phyloP scores from a whole-genome alignment of 2,797 vertebrate genomes.

The Lacerta bilineata region DNA sequence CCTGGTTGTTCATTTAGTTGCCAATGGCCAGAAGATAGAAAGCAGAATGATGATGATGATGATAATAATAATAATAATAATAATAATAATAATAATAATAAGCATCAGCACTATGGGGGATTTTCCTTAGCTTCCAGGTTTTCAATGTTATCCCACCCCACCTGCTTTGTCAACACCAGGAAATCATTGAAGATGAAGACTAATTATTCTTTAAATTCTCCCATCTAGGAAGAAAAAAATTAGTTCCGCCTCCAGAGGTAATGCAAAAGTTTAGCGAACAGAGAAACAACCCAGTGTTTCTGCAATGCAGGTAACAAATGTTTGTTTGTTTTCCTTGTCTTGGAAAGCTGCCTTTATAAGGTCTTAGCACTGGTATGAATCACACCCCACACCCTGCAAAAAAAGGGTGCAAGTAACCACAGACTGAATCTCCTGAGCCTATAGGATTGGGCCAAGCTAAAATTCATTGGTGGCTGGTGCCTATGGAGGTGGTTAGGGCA shows the following conservation, averaged over 20 bases:
- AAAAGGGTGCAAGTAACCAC: neutral
- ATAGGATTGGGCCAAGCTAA: too few species aligned
- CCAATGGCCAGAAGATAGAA: neutral
- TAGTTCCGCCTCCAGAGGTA: neutral
- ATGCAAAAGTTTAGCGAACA: neutral
- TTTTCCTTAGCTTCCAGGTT: neutral
- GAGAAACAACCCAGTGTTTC: neutral
- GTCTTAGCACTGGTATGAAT: neutral
- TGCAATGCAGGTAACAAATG: conserved; percentile 52
- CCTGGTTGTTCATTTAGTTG: neutral
- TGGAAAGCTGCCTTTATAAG: neutral
- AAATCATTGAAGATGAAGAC: neutral
- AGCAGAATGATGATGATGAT: neutral
- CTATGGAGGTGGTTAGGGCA: too few species aligned
- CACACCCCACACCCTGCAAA: neutral
- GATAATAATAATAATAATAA: too few species aligned
- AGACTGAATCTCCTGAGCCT: neutral
- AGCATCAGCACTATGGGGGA: neutral
- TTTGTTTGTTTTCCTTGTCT: neutral
- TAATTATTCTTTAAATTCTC: conserved; percentile 16
- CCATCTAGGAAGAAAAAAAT: conserved; percentile 33
- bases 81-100: too few species aligned
- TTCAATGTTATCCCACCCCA: too few species aligned
- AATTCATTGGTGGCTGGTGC: neutral
- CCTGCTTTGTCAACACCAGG: neutral